Conservation (phyloP, 2,888 invertebrate genomes). For the Amphipyra tragopoginis region DNA sequence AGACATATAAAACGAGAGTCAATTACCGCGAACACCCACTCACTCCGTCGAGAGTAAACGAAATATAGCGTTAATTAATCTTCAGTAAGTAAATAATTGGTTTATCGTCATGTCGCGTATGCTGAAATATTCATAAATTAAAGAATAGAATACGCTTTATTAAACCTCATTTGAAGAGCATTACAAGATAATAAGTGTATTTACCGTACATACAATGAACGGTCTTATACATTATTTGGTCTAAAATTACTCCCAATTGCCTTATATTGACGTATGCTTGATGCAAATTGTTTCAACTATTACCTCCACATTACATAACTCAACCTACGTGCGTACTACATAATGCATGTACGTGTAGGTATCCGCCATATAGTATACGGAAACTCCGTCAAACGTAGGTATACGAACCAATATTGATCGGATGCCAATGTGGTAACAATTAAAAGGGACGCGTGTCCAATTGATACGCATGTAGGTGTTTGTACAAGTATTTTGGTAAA, state of each 20-base stretch:
- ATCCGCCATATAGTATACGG: slow-evolving; percentile 12
- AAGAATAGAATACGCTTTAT: slow-evolving; percentile 15
- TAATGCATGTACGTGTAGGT: slow-evolving; percentile 14
- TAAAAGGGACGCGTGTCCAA: slow-evolving; percentile 34
- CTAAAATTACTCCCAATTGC: not conserved
- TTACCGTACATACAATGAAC: not conserved
- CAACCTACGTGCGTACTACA: slow-evolving; percentile 9
- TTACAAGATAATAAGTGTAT: not conserved
- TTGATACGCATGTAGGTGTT: slow-evolving; percentile 20
- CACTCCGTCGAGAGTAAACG: slow-evolving; percentile 25
- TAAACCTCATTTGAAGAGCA: slow-evolving; percentile 1
- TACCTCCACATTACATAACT: slow-evolving; percentile 26
- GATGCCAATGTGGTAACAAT: slow-evolving; percentile 42
- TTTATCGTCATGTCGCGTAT: slow-evolving; percentile 18
- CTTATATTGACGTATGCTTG: not conserved
- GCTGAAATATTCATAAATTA: slow-evolving; percentile 16
- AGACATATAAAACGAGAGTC: slow-evolving; percentile 11
- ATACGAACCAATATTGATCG: slow-evolving; percentile 45
- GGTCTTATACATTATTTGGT: not conserved
- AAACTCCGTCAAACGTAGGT: slow-evolving; percentile 22
- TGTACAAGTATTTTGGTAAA: slow-evolving; percentile 6
- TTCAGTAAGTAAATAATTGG: slow-evolving; percentile 39
- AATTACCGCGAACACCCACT: slow-evolving; percentile 43
- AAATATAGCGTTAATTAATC: slow-evolving; percentile 48
- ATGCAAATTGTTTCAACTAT: slow-evolving; percentile 20